A percentile compares a stretch with the other conserved stretches of the same genome.
These are phyloP conservation scores for Penaeus japonicus DNA, from an alignment of 1,140 invertebrate species.

Conservation along the genomic window DNA sequence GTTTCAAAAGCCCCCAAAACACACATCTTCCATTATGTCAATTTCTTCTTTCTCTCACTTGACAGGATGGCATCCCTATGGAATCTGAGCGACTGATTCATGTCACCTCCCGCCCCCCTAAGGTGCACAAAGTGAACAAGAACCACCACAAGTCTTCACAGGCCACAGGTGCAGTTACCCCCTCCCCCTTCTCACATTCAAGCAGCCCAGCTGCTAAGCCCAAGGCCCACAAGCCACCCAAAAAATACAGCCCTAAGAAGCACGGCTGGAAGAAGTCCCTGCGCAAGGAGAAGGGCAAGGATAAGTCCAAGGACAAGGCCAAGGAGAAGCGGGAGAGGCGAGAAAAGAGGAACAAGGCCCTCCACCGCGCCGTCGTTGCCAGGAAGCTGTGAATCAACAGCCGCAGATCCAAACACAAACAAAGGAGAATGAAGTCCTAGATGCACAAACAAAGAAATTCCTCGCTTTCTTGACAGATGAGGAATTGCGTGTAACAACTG, in stretches of 20 bases:
- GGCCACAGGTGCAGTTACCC: neutral
- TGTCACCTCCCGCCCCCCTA: conserved; percentile 34
- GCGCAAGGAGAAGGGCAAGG: conserved; percentile 55
- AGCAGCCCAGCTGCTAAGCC: conserved; percentile 20
- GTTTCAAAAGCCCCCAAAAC: no score
- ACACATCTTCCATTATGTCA: no score
- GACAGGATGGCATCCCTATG: conserved; percentile 46
- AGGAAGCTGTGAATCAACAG: conserved; percentile 22
- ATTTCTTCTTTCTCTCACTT: no score
- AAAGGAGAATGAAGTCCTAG: no score
- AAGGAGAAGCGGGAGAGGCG: conserved; percentile 57
- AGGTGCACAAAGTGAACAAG: conserved; percentile 40
- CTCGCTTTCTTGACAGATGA: no score
- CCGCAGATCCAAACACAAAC: no score
- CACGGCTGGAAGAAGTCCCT: conserved; percentile 53
- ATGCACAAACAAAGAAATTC: no score
- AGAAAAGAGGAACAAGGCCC: conserved; percentile 53
- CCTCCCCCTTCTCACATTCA: neutral
- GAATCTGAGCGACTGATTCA: conserved; percentile 46
- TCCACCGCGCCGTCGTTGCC: conserved; percentile 32
- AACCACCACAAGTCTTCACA: conserved; percentile 26
- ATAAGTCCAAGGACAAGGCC: conserved; percentile 53
- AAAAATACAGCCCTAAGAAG: conserved; percentile 55
- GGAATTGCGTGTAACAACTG: no score
- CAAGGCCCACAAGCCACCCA: conserved; percentile 43